Evolutionary conservation across 2,888 invertebrate species (phyloP), one percentile per base, ranked within the genome.

Genomic region (Eupithecia centaureata): DNA sequence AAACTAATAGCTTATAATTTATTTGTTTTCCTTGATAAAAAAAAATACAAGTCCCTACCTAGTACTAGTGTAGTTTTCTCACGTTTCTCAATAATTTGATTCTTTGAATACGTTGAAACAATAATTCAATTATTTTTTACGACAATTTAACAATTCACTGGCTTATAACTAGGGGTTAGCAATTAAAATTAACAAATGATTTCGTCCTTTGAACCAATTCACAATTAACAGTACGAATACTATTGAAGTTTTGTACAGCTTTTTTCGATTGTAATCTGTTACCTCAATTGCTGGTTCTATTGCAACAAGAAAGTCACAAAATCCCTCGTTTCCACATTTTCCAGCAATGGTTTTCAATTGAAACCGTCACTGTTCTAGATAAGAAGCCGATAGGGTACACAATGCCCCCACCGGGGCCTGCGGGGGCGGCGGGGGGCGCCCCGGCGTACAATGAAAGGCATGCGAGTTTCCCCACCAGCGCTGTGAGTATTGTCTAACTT

Each of bases 361-460:
- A 3, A 33, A 22, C 32, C 32, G 27, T 57, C 32, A 28, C 47
- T 69, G 61, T 83, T 84, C n/a, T 82, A 91, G 91, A 90, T 75
- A 91, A 90, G 71, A 90, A 88, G 70, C 82, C 89, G 25, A 71
- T 86, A 35, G 80, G 77, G 22, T 88, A 84, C 67, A 87, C 85
- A 71, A 70, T 84, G 57, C 78, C 84, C 81, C 85, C 15, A 79
- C 73, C 77, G 35, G 86, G 85, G 27, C 67, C 75, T 5, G 86
- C 85, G 47, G 81, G 81, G 63, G 82, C 84, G 25, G 68, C 76
- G 7, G 86, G 85, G 42, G 81, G 81, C 63, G 83, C 85, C 71
- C 79, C 85, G n/a, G n/a, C n/a, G 72, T 89, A 81, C 77, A 81
- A 77, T 35, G 87, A 87, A 7, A 79, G 82, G 62, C 73, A 81